These are phyloP conservation scores for Pterophyllum scalare DNA, from an alignment of 2,113 vertebrate genomes.

Conservation along the genomic window DNA sequence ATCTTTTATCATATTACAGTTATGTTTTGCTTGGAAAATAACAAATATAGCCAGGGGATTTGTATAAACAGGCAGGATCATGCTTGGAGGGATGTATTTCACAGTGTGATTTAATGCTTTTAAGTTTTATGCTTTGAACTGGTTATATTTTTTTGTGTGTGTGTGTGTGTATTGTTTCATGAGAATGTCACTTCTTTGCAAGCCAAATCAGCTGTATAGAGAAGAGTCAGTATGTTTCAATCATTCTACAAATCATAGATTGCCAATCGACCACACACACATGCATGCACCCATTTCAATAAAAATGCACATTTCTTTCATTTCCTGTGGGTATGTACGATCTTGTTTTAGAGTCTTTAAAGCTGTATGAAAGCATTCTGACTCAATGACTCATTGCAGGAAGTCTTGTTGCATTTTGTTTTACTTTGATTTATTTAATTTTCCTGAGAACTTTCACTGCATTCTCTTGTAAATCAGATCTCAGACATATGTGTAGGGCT, in stretches of 20 bases:
- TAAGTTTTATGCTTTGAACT: neutral
- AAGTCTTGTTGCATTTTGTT: conserved; percentile 18
- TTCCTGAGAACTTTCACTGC: neutral
- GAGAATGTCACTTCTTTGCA: neutral
- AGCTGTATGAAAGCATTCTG: neutral
- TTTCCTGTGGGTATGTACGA: neutral
- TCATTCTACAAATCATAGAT: neutral
- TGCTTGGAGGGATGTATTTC: neutral
- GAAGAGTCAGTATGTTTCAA: conserved; percentile 6
- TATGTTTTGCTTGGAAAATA: neutral
- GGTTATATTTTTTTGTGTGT: neutral
- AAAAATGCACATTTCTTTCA: neutral
- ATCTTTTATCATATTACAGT: neutral
- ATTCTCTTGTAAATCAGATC: neutral
- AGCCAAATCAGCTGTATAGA: conserved; percentile 1
- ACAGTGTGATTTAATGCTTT: neutral
- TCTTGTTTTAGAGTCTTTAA: neutral
- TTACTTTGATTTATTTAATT: conserved; percentile 22
- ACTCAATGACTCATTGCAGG: neutral
- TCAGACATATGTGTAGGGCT: neutral
- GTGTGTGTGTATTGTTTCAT: neutral
- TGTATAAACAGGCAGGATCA: neutral
- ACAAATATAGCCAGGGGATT: neutral
- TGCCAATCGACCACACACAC: neutral
- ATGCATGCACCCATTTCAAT: neutral